Base-by-base conservation (phyloP, 2,113 vertebrate genomes). In the Eublepharis macularius region DNA sequence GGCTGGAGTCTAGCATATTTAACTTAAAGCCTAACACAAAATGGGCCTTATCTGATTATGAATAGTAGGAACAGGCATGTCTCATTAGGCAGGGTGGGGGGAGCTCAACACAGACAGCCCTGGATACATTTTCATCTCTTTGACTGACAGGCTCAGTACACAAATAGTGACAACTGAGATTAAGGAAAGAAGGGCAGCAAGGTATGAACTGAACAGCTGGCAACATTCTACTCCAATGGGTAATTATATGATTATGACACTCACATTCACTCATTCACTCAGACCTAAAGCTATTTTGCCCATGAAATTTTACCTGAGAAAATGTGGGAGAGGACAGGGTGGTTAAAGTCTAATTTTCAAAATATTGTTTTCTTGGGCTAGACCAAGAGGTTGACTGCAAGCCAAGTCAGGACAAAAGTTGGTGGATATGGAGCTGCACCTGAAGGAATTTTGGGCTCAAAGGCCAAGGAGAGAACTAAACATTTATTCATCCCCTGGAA, bases 11-110 rank as follows among this genome's bases (percentile, higher is more conserved):
- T 54, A 91, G 88, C 45, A 80, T 92, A 93, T 91, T 96, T 95
- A 87, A 94, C 93, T 93, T 94, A 95, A 95, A 94, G 29, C 69
- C 93, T 94, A 95, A 87, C 92, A 94, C 89, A 86, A 84, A 92
- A 94, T 84, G 81, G 82, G 84, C 41, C 93, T 95, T 96, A 96
- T 95, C 95, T 95, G 94, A 95, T 94, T 87, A 83, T 86, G 89
- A 93, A 86, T 69, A 93, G 86, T 91, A 92, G 86, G 89, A 94
- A 94, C 26, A 89, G 76, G 83, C 86, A 57, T 86, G 93, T 90
- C 95, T 95, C 90, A 92, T 95, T 90, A n/a, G 2, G 34, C n/a
- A n/a, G 47, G 24, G 24, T 49, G 43, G 16, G 29, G 47, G 21
- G 36, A 45, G 32, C 26, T 12, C 4, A 92, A 92, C 95, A 70